Evolutionary conservation across 2,797 vertebrate genomes (phyloP).

Genomic region (Mormyrops attenuatus): DNA sequence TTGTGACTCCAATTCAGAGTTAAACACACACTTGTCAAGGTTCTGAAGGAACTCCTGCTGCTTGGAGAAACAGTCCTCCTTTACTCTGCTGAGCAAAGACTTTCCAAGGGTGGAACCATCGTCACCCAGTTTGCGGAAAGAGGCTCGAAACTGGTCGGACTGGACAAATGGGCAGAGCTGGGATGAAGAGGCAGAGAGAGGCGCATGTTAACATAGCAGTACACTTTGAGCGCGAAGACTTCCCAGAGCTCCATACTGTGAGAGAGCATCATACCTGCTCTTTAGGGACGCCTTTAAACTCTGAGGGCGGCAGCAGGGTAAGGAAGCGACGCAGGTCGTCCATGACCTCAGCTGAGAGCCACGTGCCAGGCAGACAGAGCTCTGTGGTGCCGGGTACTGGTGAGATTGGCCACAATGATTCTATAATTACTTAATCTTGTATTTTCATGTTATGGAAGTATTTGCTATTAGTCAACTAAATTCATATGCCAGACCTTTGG

Average conservation of each 20-base stretch:
- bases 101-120: constrained; percentile 40
- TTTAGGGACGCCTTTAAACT: constrained; percentile 41
- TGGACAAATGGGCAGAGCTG: constrained; percentile 55
- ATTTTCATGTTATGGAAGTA: background rate
- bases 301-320: constrained; percentile 30
- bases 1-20: background rate
- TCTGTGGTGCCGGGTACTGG: background rate
- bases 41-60: constrained; percentile 30
- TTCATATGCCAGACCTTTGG: background rate
- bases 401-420: background rate
- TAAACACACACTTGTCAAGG: constrained; percentile 49
- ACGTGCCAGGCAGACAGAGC: constrained; percentile 23
- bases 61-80: constrained; percentile 39
- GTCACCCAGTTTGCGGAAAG: constrained; percentile 14
- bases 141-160: constrained; percentile 33
- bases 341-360: constrained; percentile 43
- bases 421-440: background rate
- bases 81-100: constrained; percentile 40
- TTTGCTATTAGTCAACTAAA: background rate
- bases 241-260: background rate
- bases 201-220: background rate
- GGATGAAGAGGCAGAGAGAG: background rate
- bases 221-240: background rate
- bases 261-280: constrained; percentile 44
- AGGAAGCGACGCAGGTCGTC: constrained; percentile 53